Conservation (phyloP, 2,113 vertebrate genomes). For the Alethe diademata region DNA sequence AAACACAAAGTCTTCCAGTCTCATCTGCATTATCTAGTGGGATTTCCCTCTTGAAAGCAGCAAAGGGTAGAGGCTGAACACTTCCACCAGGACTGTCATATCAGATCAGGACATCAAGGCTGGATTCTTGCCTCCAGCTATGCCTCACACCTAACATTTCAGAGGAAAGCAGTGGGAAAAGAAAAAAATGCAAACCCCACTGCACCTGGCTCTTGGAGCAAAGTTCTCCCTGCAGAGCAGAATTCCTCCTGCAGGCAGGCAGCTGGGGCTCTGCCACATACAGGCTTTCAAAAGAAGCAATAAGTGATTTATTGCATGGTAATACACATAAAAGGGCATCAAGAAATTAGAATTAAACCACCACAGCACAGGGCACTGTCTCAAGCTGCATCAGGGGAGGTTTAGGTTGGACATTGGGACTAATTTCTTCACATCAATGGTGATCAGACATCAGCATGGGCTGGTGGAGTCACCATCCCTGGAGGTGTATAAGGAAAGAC, state of each 20-base stretch:
- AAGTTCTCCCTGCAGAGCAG: not conserved
- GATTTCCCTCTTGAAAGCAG: conserved; percentile 2
- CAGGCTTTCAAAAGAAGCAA: not conserved
- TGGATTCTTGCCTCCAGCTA: conserved; percentile 9
- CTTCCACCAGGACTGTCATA: not conserved
- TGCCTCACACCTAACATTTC: not conserved
- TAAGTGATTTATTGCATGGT: not conserved
- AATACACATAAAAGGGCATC: not conserved
- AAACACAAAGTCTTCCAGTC: not conserved
- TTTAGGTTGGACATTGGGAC: not conserved
- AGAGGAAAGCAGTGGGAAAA: not conserved
- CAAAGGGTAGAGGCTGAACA: not conserved
- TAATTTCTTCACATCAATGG: not conserved
- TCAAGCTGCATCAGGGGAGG: not conserved
- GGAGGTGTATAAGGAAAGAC: not conserved
- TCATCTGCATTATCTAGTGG: not conserved
- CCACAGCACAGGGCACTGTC: not conserved
- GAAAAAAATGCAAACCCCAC: not conserved
- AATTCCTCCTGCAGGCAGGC: not conserved
- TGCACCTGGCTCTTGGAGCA: not conserved
- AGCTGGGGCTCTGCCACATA: not conserved
- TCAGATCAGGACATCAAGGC: not conserved
- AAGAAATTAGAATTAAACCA: not conserved
- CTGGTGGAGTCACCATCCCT: not conserved
- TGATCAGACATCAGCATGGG: fast-evolving